These are phyloP conservation scores for Lordiphosa mommai DNA, from an alignment of 1,140 invertebrate species.

Conservation along the genomic window DNA sequence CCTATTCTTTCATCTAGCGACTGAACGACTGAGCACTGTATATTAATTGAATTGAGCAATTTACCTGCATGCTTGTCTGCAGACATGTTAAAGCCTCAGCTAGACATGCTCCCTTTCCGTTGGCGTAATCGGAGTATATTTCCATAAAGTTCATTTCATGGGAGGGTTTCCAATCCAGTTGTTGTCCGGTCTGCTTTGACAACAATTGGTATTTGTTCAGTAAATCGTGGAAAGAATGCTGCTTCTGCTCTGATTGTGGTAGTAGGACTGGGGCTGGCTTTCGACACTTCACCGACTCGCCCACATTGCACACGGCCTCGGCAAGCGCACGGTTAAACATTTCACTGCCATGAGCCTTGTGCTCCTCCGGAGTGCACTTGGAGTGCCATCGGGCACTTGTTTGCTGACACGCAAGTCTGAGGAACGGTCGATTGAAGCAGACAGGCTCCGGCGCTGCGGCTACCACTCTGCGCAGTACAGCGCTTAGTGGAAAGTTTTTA, in stretches of 20 bases:
- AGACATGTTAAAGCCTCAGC: slow-evolving; percentile 65
- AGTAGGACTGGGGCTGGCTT: not conserved
- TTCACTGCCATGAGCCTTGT: slow-evolving; percentile 43
- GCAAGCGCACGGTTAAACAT: slow-evolving; percentile 62
- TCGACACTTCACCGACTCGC: slow-evolving; percentile 24
- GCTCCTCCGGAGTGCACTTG: slow-evolving; percentile 11
- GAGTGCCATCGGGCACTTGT: slow-evolving; percentile 47
- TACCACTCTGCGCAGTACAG: slow-evolving; percentile 23
- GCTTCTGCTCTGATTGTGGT: not conserved
- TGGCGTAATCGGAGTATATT: slow-evolving; percentile 25
- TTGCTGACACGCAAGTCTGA: slow-evolving; percentile 83
- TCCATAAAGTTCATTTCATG: slow-evolving; percentile 37
- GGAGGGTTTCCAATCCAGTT: slow-evolving; percentile 15
- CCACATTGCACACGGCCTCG: slow-evolving; percentile 26
- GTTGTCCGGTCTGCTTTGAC: not conserved
- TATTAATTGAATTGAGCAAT: slow-evolving; percentile 38
- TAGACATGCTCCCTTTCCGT: slow-evolving; percentile 29
- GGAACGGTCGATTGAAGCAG: slow-evolving; percentile 83
- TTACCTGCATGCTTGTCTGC: slow-evolving; percentile 71
- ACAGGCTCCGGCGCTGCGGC: not conserved
- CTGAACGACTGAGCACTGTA: no score
- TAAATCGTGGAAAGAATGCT: slow-evolving; percentile 16
- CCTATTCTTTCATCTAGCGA: no score
- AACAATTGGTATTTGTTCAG: slow-evolving; percentile 20
- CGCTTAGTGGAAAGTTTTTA: slow-evolving; percentile 84